These are phyloP conservation scores for Thamnophis sirtalis DNA, from an alignment of 2,113 vertebrate species.

Conservation along the genomic window DNA sequence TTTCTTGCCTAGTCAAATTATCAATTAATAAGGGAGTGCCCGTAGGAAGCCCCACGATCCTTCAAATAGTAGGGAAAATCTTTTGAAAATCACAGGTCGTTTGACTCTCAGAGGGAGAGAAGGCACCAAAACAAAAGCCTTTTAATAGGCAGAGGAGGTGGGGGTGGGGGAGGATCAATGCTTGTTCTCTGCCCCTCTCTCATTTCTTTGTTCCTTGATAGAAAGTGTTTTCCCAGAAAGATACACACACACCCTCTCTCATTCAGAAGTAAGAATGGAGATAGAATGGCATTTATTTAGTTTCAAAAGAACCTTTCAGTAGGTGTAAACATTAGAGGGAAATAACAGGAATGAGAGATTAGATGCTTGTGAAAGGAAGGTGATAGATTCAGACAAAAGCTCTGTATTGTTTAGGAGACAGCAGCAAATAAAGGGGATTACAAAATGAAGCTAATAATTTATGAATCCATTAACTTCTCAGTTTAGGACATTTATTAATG, in stretches of 20 bases:
- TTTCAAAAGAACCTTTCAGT: not conserved
- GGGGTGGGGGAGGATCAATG: not conserved
- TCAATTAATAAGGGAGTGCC: not conserved
- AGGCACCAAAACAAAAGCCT: not conserved
- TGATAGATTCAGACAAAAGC: not conserved
- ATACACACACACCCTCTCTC: not conserved
- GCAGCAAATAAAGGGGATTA: not conserved
- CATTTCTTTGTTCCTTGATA: not conserved
- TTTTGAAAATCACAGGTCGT: not conserved
- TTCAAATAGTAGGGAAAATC: not conserved
- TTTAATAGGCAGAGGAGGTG: not conserved
- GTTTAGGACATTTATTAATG: not conserved
- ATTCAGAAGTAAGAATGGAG: not conserved
- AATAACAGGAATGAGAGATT: not conserved
- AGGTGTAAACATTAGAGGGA: not conserved
- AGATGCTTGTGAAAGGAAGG: not conserved
- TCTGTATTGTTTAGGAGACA: not conserved
- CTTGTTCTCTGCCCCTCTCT: not conserved
- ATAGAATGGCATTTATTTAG: not conserved
- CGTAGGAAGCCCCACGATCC: not conserved
- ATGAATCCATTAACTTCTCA: not conserved
- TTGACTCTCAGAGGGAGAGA: not conserved
- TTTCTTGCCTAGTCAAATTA: not conserved
- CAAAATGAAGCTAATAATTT: not conserved
- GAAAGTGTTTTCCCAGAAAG: not conserved